Evolutionary conservation across 2,113 vertebrate species (phyloP).

Genomic region (Silurus asotus): DNA sequence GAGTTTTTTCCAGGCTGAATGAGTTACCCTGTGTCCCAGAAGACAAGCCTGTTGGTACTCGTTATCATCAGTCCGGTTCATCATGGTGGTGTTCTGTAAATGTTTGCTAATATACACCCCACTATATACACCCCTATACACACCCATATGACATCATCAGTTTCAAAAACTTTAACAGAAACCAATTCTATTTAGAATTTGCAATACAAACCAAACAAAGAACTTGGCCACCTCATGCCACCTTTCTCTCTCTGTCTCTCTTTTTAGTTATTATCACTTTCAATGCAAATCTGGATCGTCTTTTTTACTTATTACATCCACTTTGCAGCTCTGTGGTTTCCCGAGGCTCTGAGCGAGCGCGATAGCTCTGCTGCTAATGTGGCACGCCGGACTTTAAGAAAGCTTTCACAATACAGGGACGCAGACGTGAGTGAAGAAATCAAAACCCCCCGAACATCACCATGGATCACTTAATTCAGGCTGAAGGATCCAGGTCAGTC

Average conservation of each 20-base stretch:
- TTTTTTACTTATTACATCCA: conserved; percentile 62
- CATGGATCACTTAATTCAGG: conserved; percentile 73
- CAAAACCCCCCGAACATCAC: conserved; percentile 55
- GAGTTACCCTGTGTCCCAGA: conserved; percentile 34
- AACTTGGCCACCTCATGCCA: conserved; percentile 55
- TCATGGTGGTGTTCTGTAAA: conserved; percentile 16
- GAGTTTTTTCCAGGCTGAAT: conserved; percentile 33
- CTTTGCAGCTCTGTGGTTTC: conserved; percentile 64
- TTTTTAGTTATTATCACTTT: conserved; percentile 61
- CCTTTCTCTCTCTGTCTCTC: conserved; percentile 24
- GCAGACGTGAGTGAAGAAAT: conserved; percentile 72
- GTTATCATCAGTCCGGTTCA: conserved; percentile 9
- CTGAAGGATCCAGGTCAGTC: conserved; percentile 76
- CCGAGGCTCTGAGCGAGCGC: conserved; percentile 67
- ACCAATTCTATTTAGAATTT: conserved; percentile 69
- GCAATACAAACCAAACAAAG: conserved; percentile 60
- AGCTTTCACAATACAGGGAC: conserved; percentile 68
- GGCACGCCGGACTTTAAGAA: conserved; percentile 70
- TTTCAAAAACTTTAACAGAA: conserved; percentile 72
- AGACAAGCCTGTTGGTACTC: conserved; percentile 28
- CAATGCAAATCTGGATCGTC: conserved; percentile 72
- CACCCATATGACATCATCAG: conserved; percentile 62
- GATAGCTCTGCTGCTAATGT: conserved; percentile 74
- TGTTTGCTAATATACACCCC: conserved; percentile 7
- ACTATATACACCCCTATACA: conserved; percentile 57